Evolutionary conservation across 2,113 vertebrate genomes (phyloP), one percentile per base, ranked within the genome.

Genomic region (Albula goreensis): DNA sequence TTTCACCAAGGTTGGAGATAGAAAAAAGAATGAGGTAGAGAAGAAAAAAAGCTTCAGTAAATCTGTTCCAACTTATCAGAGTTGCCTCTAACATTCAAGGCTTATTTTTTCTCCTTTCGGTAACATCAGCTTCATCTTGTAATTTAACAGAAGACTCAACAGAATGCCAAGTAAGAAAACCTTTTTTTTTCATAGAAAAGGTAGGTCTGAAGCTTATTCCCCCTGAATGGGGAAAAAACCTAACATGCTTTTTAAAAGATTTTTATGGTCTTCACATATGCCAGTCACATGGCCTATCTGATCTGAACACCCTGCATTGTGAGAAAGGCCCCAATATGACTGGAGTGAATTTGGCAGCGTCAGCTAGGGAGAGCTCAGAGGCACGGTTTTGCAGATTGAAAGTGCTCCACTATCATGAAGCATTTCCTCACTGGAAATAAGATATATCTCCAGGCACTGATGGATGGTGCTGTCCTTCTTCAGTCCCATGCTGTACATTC

Each of bases 361-460:
- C 85, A 82, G 80, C 85, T 74, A 17, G 80, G 85, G 60, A 81
- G 49, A 66, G 78, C 53, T 31, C 85, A 50, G 57, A 81, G 57
- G 49, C 85, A 50, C 70, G 81, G 83, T 83, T 83, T 86, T 83
- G 52, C 78, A 50, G 60, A 53, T 48, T 86, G 86, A 78, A 83
- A 87, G 50, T 52, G 86, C 70, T 86, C 15, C 2, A 49, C 86
- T 80, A 83, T 87, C 86, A 83, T 78, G 82, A 83, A 79, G 77
- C 56, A 83, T 87, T 87, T 87, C 74, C 74, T 83, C 52, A 49
- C 86, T 31, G 82, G 82, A 87, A 83, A 63, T 83, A 80, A 87
- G 86, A 87, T 78, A 83, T 83, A 87, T 87, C 82, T 83, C 25
- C 82, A 83, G 81, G 86, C 86, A 80, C 81, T 87, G 86, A 87